Evolutionary conservation across 2,888 invertebrate genomes (phyloP), one percentile per base, ranked within the genome.

Genomic region (Meliscaeva auricollis): DNA sequence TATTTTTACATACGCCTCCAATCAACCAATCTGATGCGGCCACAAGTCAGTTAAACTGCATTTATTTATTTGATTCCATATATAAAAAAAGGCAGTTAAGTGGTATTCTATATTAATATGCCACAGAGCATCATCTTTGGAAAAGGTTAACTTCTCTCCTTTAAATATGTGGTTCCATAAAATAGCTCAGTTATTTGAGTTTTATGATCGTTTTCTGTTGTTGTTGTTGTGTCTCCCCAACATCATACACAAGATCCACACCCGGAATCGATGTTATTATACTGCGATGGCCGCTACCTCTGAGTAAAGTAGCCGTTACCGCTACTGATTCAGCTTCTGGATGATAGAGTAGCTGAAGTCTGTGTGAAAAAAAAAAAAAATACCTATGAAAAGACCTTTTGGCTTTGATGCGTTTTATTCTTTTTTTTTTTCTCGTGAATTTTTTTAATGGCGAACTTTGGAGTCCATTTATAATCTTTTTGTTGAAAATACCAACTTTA

Each of bases 401-500:
- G 22, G 20, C 32, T 48, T 60, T 56, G 66, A 54, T 64, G 64
- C 46, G 54, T 68, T 74, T 54, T 72, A 50, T 66, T 76, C 64
- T 64, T 68, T 85, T 81, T n/a, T 22, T 38, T 38, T 38, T 38
- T 38, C 7, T 38, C 8, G 8, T 38, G 5, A 11, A 1, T 72
- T 70, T 68, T 80, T 68, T 85, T 76, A 80, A 80, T 85, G 72
- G 80, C 68, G 64, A 85, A 73, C 76, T 81, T 85, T 76, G 69
- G 68, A 81, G 77, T 85, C 72, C 81, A 85, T 85, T 85, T 85
- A 85, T 85, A 85, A 85, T 81, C 85, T 85, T 85, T 81, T 85
- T 85, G 85, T 85, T 81, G 52, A 85, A 85, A 80, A 85, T 81
- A 80, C 85, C 85, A 85, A 81, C 81, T 69, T 81, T 81, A 58